phyloP scores from a whole-genome alignment of 2,797 vertebrate species.

The Cyprinodon diabolis region DNA sequence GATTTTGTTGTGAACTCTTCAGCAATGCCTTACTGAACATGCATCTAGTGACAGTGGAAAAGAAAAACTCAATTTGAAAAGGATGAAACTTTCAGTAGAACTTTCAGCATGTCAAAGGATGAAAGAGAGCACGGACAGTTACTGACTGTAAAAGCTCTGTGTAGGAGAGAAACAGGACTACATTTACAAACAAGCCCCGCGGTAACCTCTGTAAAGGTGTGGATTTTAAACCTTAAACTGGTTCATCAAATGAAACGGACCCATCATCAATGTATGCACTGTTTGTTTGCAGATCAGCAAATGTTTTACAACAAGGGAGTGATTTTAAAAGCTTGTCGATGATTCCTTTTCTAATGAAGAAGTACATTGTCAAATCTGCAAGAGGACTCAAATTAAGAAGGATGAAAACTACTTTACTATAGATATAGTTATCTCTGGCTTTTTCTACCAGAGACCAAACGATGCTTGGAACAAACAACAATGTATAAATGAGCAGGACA shows the following conservation, averaged over 20 bases:
- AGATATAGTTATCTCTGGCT: not conserved
- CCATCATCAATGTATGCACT: not conserved
- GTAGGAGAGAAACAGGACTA: too few relatives aligned
- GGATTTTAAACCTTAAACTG: not conserved
- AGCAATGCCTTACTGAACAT: too few relatives aligned
- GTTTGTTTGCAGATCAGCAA: not conserved
- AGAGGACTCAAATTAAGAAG: not conserved
- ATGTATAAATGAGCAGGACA: not conserved
- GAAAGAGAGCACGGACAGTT: too few relatives aligned
- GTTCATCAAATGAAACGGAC: not conserved
- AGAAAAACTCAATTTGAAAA: too few relatives aligned
- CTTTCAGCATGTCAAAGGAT: too few relatives aligned
- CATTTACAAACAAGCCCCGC: too few relatives aligned
- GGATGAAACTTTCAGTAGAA: too few relatives aligned
- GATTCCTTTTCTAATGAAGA: not conserved
- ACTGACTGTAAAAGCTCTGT: too few relatives aligned
- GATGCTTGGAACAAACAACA: not conserved
- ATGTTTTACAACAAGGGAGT: not conserved
- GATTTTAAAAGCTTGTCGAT: rapidly evolving
- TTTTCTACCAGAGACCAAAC: not conserved
- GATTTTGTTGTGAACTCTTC: too few relatives aligned
- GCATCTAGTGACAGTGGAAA: too few relatives aligned
- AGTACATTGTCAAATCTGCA: constrained; percentile 1
- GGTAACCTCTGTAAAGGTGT: too few relatives aligned
- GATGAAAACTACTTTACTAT: rapidly evolving